Base-by-base conservation (phyloP, 2,888 invertebrate species). In the Agrilus biguttatus region DNA sequence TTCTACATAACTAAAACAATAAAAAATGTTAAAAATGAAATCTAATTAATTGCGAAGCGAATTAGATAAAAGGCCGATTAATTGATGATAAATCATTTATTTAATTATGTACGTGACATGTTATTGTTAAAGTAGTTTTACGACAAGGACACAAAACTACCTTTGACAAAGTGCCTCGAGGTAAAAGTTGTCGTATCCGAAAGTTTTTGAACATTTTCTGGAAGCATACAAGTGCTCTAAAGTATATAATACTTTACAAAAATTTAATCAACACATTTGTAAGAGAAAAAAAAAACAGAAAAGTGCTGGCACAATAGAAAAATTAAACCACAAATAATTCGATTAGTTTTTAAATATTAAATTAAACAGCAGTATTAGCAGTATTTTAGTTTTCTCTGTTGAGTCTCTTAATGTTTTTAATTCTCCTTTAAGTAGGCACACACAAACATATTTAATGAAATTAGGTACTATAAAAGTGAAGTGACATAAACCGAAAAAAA, bases 181-280 rank as follows among this genome's bases (percentile, higher is more conserved):
- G 77, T 69, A 77, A 72, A 64, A 74, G 66, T 67, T 71, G 70
- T 55, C 77, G 73, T 57, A 76, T 71, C 59, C 68, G 70, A 72
- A 74, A 73, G 70, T 67, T 71, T 71, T 74, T 74, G 70, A 71
- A 71, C 72, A 76, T 72, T 75, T 75, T 77, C 77, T 77, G 76
- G 66, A 75, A 76, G 71, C 62, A 70, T 28, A 28, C 50, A 59
- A 61, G 58, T 53, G 51, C 54, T 59, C 60, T 61, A 63, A 59
- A 65, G 58, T 59, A 65, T 56, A 62, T 51, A 32, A 37, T 49
- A 50, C 33, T 39, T 13, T 13, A 8, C 8, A 19, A 14, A 14
- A 37, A 10, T 14, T 36, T 8, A 17, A 36, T 35, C 5, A 35
- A 35, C 14, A 36, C n/a, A 39, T 36, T 42, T 10, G 17, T 12